A percentile compares a stretch with the other conserved stretches of the same genome.
These are phyloP conservation scores for Philhelius pedissequus DNA, from an alignment of 2,888 invertebrate species.

Conservation along the genomic window DNA sequence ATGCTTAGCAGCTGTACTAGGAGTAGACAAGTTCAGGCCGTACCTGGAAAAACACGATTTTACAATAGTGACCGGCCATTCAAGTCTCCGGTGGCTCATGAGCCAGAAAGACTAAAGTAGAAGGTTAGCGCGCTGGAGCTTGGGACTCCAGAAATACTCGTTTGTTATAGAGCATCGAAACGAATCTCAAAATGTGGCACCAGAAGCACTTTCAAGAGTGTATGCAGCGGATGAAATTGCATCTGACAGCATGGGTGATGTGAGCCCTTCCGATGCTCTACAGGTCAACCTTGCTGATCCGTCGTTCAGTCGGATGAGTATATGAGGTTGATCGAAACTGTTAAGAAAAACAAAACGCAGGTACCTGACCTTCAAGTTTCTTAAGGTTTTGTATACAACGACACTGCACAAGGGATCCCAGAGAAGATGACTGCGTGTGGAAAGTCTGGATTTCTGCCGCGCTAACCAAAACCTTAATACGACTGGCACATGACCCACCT, in stretches of 20 bases:
- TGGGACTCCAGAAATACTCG: neutral
- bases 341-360: too few species aligned
- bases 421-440: neutral
- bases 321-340: too few species aligned
- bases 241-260: too few species aligned
- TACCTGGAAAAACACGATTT: conserved; percentile 6
- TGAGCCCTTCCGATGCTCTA: neutral
- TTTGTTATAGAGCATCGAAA: conserved; percentile 21
- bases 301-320: too few species aligned
- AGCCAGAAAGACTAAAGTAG: too few species aligned
- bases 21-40: conserved; percentile 1
- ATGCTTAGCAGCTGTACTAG: too few species aligned
- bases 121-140: too few species aligned
- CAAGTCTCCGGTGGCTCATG: conserved; percentile 10
- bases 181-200: conserved; percentile 1
- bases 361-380: conserved; percentile 5
- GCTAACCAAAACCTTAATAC: neutral
- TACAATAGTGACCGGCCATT: neutral
- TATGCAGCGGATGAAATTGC: neutral
- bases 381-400: neutral
- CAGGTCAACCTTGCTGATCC: too few species aligned
- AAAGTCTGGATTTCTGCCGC: neutral
- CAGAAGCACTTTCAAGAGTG: neutral
- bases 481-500: neutral
- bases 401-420: conserved; percentile 1